Conservation (phyloP, 2,797 vertebrate genomes). For the Chloroceryle inda region DNA sequence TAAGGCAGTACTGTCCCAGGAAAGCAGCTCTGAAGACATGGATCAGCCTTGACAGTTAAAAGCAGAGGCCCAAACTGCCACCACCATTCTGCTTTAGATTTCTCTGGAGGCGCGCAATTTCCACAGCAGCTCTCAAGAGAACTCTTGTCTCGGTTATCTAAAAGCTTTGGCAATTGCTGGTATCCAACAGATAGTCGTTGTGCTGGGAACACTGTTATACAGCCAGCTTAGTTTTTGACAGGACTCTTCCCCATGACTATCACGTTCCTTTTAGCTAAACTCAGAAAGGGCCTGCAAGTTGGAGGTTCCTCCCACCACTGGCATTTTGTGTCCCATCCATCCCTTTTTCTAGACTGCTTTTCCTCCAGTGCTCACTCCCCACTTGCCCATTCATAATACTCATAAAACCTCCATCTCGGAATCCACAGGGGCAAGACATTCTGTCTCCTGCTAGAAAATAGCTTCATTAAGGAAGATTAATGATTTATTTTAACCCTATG, state of each 20-base stretch:
- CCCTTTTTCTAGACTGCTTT: background rate
- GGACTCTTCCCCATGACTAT: background rate
- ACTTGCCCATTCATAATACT: constrained; percentile 1
- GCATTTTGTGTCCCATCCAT: background rate
- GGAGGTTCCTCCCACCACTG: background rate
- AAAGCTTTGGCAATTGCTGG: background rate
- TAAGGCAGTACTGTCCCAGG: background rate
- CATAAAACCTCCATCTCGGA: constrained; percentile 49
- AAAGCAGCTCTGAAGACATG: background rate
- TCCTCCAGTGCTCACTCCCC: fast-evolving
- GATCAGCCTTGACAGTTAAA: background rate
- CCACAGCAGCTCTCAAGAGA: background rate
- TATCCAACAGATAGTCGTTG: background rate
- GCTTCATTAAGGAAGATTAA: constrained; percentile 73
- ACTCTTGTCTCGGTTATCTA: background rate
- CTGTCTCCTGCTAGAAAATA: constrained; percentile 64
- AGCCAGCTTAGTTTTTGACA: background rate
- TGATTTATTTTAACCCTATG: constrained; percentile 59
- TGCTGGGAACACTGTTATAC: background rate
- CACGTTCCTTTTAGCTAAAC: background rate
- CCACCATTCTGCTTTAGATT: background rate
- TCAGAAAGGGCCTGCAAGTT: background rate
- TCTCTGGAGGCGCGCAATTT: background rate
- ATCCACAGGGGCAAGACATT: constrained; percentile 57
- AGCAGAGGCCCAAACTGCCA: background rate